phyloP scores from a whole-genome alignment of 2,888 invertebrate genomes.

The Polymixis lichenea region DNA sequence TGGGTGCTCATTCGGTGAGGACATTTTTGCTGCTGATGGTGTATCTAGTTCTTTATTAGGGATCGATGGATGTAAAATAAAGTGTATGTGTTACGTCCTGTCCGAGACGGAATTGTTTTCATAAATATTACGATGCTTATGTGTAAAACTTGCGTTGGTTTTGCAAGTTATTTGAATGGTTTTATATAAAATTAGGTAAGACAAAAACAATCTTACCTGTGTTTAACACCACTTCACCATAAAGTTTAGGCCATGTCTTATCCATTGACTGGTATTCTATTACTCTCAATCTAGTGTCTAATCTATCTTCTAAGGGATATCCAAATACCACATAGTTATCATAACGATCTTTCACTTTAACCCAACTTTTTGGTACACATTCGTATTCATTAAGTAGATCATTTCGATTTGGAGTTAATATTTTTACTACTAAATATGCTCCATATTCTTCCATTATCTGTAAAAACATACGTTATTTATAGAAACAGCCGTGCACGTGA shows the following conservation, averaged over 20 bases:
- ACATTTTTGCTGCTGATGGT: too few relatives aligned
- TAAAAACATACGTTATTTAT: conserved; percentile 3
- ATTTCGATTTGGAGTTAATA: background rate
- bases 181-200: background rate
- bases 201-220: conserved; percentile 16
- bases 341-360: background rate
- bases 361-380: conserved; percentile 25
- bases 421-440: conserved; percentile 16
- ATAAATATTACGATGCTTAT: too few relatives aligned
- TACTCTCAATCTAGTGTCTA: background rate
- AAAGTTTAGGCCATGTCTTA: conserved; percentile 6
- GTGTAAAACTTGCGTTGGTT: background rate
- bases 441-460: conserved; percentile 37
- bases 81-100: background rate
- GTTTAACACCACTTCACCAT: conserved; percentile 20
- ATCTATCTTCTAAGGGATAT: conserved; percentile 18
- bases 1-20: too few relatives aligned
- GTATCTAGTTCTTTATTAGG: too few relatives aligned
- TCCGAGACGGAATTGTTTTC: background rate
- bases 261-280: conserved; percentile 6
- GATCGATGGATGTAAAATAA: too few relatives aligned
- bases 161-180: too few relatives aligned
- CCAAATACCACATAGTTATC: conserved; percentile 27
- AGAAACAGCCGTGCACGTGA: background rate
- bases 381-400: conserved; percentile 1